Conservation (phyloP, 1,140 invertebrate species). For the Drosophila fuyamai region DNA sequence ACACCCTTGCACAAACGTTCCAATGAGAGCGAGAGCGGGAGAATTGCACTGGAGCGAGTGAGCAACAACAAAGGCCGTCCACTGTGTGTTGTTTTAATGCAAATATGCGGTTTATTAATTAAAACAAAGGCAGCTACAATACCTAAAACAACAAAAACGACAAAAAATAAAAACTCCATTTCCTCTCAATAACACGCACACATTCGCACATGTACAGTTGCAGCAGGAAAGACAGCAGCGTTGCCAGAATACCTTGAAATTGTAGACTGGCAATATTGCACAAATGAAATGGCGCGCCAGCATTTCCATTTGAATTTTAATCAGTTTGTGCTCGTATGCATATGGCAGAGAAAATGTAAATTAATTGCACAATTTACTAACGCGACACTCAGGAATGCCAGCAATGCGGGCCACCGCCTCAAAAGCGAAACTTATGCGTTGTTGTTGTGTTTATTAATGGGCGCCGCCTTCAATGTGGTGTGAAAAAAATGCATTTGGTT, state of each 20-base stretch:
- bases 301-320: constrained; percentile 68
- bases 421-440: constrained; percentile 50
- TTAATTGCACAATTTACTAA: constrained; percentile 76
- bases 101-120: constrained; percentile 83
- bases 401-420: constrained; percentile 73
- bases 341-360: constrained; percentile 61
- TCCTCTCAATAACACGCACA: constrained; percentile 48
- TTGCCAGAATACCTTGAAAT: constrained; percentile 60
- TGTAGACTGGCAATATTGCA: constrained; percentile 52
- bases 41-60: constrained; percentile 59
- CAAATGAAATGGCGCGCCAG: constrained; percentile 50
- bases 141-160: constrained; percentile 43
- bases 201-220: constrained; percentile 61
- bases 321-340: constrained; percentile 53
- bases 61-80: constrained; percentile 72
- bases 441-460: constrained; percentile 65
- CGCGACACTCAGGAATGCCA: constrained; percentile 68
- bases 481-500: constrained; percentile 80
- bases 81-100: constrained; percentile 67
- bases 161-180: constrained; percentile 59
- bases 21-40: constrained; percentile 27
- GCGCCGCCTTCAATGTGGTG: constrained; percentile 63
- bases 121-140: constrained; percentile 63
- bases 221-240: constrained; percentile 38
- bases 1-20: constrained; percentile 59